These are phyloP conservation scores for Eurytemora carolleeae DNA, from an alignment of 1,140 invertebrate genomes.

Conservation along the genomic window DNA sequence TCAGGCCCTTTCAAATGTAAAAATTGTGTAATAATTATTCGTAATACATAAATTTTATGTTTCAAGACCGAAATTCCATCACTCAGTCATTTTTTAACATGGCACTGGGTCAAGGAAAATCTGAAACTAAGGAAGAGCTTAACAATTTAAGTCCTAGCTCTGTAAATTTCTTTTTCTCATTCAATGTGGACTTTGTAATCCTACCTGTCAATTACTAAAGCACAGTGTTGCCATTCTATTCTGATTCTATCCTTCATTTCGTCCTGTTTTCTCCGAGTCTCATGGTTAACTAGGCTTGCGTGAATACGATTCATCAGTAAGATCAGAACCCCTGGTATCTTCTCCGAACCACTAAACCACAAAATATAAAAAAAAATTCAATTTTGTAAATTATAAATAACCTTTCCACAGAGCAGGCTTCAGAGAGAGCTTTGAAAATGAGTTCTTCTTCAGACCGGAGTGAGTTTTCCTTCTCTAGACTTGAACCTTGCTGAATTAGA, in stretches of 20 bases:
- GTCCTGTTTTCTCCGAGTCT: slow-evolving; percentile 33
- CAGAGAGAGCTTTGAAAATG: too few relatives aligned
- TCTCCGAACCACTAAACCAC: too few relatives aligned
- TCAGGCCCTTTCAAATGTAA: not conserved
- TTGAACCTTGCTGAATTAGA: too few relatives aligned
- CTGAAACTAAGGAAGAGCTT: slow-evolving; percentile 1
- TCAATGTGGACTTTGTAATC: not conserved
- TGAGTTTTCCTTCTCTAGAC: too few relatives aligned
- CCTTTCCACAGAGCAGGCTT: too few relatives aligned
- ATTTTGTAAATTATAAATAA: too few relatives aligned
- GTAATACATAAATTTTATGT: not conserved
- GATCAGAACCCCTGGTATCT: too few relatives aligned
- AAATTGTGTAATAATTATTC: not conserved
- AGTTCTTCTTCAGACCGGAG: too few relatives aligned
- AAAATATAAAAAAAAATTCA: too few relatives aligned
- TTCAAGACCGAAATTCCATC: not conserved
- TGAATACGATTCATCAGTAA: too few relatives aligned
- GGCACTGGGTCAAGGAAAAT: too few relatives aligned
- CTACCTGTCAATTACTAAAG: slow-evolving; percentile 33
- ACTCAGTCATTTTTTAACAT: not conserved
- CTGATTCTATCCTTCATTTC: slow-evolving; percentile 33
- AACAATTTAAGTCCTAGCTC: not conserved
- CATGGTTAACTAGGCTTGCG: too few relatives aligned
- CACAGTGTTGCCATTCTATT: slow-evolving; percentile 39
- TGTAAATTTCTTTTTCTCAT: not conserved